Evolutionary conservation across 2,888 invertebrate genomes (phyloP).

Genomic region (Eupeodes latifasciatus): DNA sequence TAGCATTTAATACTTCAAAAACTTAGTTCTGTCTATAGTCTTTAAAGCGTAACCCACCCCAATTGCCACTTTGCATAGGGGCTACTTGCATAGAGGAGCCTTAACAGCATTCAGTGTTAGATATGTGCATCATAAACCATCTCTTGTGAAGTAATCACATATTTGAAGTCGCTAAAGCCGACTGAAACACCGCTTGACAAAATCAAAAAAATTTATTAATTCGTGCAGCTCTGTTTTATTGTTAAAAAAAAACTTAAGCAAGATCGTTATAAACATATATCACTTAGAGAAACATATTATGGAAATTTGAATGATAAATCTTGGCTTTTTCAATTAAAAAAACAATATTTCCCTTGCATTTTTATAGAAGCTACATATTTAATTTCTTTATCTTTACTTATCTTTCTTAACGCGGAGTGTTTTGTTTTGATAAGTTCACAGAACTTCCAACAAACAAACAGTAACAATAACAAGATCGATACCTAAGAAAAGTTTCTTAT

Average conservation of each 20-base stretch:
- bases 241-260: constrained; percentile 30
- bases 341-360: not conserved
- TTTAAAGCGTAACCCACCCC: no score
- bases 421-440: constrained; percentile 32
- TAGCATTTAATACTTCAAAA: no score
- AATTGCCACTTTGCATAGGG: no score
- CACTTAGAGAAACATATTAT: constrained; percentile 18
- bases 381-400: not conserved
- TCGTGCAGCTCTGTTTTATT: constrained; percentile 42
- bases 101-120: no score
- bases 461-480: constrained; percentile 29
- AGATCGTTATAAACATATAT: constrained; percentile 26
- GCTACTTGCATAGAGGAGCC: no score
- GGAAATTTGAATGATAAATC: not conserved
- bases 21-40: no score
- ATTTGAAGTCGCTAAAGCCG: no score
- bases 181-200: not conserved
- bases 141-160: no score
- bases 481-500: constrained; percentile 43
- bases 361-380: not conserved
- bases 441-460: constrained; percentile 37
- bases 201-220: not conserved
- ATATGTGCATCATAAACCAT: no score
- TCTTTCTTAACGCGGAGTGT: not conserved
- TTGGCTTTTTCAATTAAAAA: not conserved